A percentile compares a stretch with the other conserved stretches of the same genome.
Evolutionary conservation across 1,140 invertebrate species (phyloP).

Genomic region (Megalopta genalis): DNA sequence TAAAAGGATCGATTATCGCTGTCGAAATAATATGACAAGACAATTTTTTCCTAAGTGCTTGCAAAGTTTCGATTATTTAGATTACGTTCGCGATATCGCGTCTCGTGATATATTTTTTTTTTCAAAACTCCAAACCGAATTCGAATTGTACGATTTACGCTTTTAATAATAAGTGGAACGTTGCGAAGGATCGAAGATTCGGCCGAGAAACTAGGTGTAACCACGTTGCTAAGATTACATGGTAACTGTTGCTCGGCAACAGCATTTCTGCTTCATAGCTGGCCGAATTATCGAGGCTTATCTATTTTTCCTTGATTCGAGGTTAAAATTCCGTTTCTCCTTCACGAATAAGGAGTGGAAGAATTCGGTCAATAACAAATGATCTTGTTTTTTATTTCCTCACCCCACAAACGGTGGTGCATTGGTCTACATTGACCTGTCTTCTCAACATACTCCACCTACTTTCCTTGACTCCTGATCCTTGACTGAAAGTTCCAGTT

Average conservation of each 20-base stretch:
- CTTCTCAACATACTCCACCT: too few relatives aligned
- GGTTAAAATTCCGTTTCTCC: background rate
- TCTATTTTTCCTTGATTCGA: background rate
- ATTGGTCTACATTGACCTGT: too few relatives aligned
- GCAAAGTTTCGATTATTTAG: too few relatives aligned
- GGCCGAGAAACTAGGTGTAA: background rate
- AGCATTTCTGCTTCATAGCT: constrained; percentile 60
- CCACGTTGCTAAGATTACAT: constrained; percentile 61
- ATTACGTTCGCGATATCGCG: too few relatives aligned
- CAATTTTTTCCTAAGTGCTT: too few relatives aligned
- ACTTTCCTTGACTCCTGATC: too few relatives aligned
- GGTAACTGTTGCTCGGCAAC: constrained; percentile 72
- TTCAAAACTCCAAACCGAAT: background rate
- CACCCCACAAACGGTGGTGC: too few relatives aligned
- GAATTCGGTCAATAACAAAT: background rate
- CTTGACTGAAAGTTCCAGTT: too few relatives aligned
- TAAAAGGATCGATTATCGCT: too few relatives aligned
- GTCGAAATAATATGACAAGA: too few relatives aligned
- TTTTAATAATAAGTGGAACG: background rate
- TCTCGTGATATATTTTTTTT: background rate
- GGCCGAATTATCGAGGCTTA: constrained; percentile 7
- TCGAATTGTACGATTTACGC: background rate
- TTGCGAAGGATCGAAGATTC: background rate
- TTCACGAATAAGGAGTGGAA: background rate
- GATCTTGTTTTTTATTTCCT: background rate